Evolutionary conservation across 1,140 invertebrate genomes (phyloP), one percentile per base, ranked within the genome.

Genomic region (Drosophila malerkotliana): DNA sequence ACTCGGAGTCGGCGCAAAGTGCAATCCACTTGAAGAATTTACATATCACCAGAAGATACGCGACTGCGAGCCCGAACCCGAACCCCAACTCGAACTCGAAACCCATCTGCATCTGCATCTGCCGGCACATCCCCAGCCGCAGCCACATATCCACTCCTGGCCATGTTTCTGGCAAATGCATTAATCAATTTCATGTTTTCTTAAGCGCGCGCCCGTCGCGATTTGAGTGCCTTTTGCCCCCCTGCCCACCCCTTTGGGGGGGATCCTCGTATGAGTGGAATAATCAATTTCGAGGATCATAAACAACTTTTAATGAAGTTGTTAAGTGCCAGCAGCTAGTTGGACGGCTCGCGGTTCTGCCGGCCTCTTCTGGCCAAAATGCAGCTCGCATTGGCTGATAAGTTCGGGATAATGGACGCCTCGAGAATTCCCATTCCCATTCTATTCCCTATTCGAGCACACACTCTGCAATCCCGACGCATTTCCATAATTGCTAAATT

Each of bases 301-400:
- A 90, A 90, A 90, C 88, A 90, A 90, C 88, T 90, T 90, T 90
- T 90, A 90, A 90, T 90, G 88, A 90, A 90, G 88, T 90, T 90
- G 88, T 90, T 90, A 90, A 90, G 87, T 90, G 81, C 72, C 87
- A 87, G 76, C 83, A 85, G 82, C 82, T 87, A 87, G 82, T 77
- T 81, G 62, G 63, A 72, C 81, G 30, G 51, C 39, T 63, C 63
- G 15, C 57, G 41, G 41, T 3, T 41, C 10, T 41, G 39, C 41
- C 7, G 14, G 41, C 41, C 41, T 44, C 15, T 60, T 53, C 45
- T 34, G 57, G 47, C 83, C 58, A 83, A 88, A 82, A 75, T 83
- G 83, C 63, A 76, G 78, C 64, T 63, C 69, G 39, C 52, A 52
- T 61, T 37, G 58, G 54, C 53, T 59, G 79, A 84, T 80, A 79